A percentile compares a stretch with the other conserved stretches of the same genome.
These are phyloP conservation scores for Carlito syrichta DNA, from an alignment of 2,113 vertebrate species.

Conservation along the genomic window DNA sequence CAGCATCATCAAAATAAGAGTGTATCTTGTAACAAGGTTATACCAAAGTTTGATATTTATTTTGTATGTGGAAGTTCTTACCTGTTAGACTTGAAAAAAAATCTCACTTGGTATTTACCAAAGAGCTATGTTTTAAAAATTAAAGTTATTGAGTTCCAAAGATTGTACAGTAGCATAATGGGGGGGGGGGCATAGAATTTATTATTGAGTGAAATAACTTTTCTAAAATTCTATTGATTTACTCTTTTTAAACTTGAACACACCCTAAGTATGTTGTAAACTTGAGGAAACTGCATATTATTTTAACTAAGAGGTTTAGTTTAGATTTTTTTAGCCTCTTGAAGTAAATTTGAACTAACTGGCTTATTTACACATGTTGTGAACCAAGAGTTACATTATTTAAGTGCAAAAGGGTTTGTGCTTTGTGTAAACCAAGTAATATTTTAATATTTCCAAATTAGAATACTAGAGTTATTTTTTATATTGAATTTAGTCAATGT, in stretches of 20 bases:
- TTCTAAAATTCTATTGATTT: neutral
- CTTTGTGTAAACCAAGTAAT: constrained; percentile 34
- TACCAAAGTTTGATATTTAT: neutral
- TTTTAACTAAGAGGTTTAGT: neutral
- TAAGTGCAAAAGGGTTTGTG: neutral
- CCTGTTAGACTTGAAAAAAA: neutral
- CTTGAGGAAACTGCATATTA: neutral
- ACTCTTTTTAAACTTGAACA: constrained; percentile 26
- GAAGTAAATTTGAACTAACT: constrained; percentile 22
- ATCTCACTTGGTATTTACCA: neutral
- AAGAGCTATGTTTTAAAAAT: neutral
- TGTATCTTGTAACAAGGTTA: neutral
- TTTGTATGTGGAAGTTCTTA: constrained; percentile 15
- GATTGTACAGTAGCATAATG: neutral
- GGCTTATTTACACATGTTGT: constrained; percentile 9
- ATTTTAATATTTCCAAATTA: constrained; percentile 8
- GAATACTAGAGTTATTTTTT: neutral
- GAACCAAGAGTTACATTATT: neutral
- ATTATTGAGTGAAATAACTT: neutral
- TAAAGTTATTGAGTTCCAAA: constrained; percentile 5
- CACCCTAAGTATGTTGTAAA: neutral
- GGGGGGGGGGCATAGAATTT: neutral
- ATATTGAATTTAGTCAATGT: neutral
- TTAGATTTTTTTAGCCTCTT: neutral
- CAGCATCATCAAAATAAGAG: neutral